These are phyloP conservation scores for Hyla sarda DNA, from an alignment of 2,113 vertebrate species.

Conservation along the genomic window DNA sequence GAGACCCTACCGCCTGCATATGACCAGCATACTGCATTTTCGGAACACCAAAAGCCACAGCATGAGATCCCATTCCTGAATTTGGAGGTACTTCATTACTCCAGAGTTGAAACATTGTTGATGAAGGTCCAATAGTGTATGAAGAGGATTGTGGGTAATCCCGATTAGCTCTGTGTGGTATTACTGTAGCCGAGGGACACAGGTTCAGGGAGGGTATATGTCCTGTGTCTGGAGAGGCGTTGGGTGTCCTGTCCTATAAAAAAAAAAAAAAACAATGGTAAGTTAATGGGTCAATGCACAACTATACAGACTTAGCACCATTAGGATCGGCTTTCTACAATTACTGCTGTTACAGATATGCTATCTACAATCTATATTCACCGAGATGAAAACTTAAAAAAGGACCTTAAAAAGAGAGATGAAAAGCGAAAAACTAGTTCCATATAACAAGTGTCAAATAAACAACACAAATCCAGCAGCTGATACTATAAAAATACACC, in stretches of 20 bases:
- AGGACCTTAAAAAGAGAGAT: too few relatives aligned
- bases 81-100: constrained; percentile 78
- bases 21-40: constrained; percentile 78
- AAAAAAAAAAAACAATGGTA: background rate
- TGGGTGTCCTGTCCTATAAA: constrained; percentile 78
- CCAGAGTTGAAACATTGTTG: constrained; percentile 85
- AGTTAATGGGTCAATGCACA: background rate
- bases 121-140: constrained; percentile 72
- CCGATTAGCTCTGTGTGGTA: constrained; percentile 69
- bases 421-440: too few relatives aligned
- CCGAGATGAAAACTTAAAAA: background rate
- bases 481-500: too few relatives aligned
- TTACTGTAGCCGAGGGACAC: constrained; percentile 77
- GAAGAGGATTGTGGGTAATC: constrained; percentile 76
- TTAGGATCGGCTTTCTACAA: background rate
- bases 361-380: background rate
- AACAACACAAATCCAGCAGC: too few relatives aligned
- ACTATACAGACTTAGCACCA: background rate
- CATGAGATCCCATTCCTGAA: constrained; percentile 74
- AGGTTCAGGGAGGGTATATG: constrained; percentile 74
- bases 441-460: too few relatives aligned
- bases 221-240: constrained; percentile 77
- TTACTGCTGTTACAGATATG: background rate
- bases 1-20: constrained; percentile 66
- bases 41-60: constrained; percentile 80